Evolutionary conservation across 2,888 invertebrate genomes (phyloP), one percentile per base, ranked within the genome.

Genomic region (Hipparchia semele): DNA sequence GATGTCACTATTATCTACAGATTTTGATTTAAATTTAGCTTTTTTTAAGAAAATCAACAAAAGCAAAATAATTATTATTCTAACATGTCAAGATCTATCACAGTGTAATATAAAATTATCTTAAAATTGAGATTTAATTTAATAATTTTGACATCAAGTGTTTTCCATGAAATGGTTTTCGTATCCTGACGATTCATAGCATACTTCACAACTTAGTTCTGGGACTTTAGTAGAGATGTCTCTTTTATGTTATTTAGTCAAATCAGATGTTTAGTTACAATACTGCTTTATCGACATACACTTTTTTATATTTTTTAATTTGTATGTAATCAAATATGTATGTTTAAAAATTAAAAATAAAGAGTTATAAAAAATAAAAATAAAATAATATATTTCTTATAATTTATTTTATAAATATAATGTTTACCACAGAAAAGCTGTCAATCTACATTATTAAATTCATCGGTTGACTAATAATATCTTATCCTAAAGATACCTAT

Each of bases 211-310:
- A 53, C 64, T 33, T 33, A 33, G 53, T 65, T 53, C 12, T 12
- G 1, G 7, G 2, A 45, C 33, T 10, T 66, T 45, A 13, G 6
- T 13, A 8, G 13, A 72, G 72, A 72, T 74, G 60, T 74, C 69
- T 45, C 65, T 13, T 56, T 23, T 23, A 33, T 49, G 8, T 49
- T 49, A 7, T 6, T 8, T 12, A 33, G 53, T 65, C 65, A 65
- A 65, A 53, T 33, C 49, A 23, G 23, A 65, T 53, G 65, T 51
- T 65, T 65, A 9, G 13, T 53, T 65, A 53, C 1, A 53, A 53
- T 9, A 67, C 74, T 72, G 74, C 13, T 74, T 74, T 72, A 74
- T 54, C 74, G 74, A 72, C 70, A 51, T 53, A 60, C 46, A 10
- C 10, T 8, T 59, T 5, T 2, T 39, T 9, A 8, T 39, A 8